Percentiles rank a stretch among this genome's conserved stretches.
Conservation (phyloP, 2,888 invertebrate species). For the Apotomis capreana region DNA sequence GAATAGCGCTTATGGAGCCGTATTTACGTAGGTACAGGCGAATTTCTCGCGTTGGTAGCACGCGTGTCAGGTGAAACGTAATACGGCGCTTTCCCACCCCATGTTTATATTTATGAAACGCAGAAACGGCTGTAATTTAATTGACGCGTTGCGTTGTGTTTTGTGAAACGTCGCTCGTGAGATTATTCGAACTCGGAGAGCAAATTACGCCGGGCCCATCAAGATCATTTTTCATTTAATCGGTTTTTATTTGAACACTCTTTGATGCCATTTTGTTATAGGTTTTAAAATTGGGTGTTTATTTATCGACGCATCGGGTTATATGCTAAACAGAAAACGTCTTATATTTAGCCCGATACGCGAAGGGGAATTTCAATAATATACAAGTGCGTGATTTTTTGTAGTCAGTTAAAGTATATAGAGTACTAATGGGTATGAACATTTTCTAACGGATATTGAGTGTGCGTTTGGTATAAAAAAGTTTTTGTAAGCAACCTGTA, state of each 20-base stretch:
- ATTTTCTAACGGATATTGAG: too few species aligned
- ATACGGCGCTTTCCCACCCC: background rate
- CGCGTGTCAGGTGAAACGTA: slow-evolving; percentile 7
- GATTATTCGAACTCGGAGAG: background rate
- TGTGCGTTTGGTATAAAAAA: too few species aligned
- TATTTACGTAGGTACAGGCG: slow-evolving; percentile 7
- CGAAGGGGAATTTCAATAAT: too few species aligned
- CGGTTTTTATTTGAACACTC: slow-evolving; percentile 3
- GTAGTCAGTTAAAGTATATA: too few species aligned
- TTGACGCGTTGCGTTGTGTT: background rate
- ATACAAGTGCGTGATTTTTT: too few species aligned
- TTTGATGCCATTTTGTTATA: background rate
- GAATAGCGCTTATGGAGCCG: background rate
- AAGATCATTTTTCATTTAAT: background rate
- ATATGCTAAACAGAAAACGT: background rate
- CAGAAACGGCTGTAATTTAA: background rate
- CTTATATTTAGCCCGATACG: background rate
- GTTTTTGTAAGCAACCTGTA: too few species aligned
- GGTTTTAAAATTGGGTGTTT: background rate
- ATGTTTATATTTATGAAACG: slow-evolving; percentile 6
- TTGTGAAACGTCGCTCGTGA: slow-evolving; percentile 6
- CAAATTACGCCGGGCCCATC: background rate
- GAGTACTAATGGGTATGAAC: too few species aligned
- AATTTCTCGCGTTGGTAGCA: slow-evolving; percentile 2
- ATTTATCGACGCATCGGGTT: background rate